Conservation (phyloP, 2,888 invertebrate genomes). For the Oscheius myriophilus region DNA sequence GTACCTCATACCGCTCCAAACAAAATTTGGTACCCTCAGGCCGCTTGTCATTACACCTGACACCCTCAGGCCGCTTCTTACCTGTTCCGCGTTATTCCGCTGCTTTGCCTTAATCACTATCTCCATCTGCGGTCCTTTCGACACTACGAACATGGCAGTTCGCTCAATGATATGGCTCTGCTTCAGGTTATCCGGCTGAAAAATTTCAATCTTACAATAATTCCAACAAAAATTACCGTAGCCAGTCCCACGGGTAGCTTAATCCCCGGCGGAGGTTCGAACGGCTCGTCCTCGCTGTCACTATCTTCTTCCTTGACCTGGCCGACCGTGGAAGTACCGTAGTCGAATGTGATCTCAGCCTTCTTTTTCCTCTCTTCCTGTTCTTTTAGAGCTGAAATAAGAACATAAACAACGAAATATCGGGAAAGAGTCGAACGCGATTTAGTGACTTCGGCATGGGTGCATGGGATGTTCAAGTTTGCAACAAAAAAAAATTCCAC, state of each 20-base stretch:
- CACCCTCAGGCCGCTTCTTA: conserved; percentile 1
- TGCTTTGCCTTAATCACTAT: conserved; percentile 97
- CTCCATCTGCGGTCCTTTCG: conserved; percentile 91
- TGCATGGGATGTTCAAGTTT: too few species aligned
- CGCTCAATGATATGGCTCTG: conserved; percentile 85
- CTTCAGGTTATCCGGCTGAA: conserved; percentile 61
- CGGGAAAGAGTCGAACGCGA: too few species aligned
- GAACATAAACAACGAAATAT: not conserved
- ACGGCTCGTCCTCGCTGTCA: conserved; percentile 76
- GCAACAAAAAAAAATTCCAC: too few species aligned
- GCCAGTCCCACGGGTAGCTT: conserved; percentile 81
- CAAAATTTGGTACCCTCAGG: too few species aligned
- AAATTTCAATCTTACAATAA: conserved; percentile 27
- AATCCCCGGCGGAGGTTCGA: conserved; percentile 80
- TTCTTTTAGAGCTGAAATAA: conserved; percentile 31
- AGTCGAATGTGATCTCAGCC: conserved; percentile 74
- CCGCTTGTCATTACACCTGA: too few species aligned
- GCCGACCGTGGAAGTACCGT: conserved; percentile 19
- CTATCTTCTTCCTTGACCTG: conserved; percentile 23
- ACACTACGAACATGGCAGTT: conserved; percentile 76
- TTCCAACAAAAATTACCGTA: conserved; percentile 64
- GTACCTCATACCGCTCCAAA: too few species aligned
- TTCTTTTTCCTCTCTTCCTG: conserved; percentile 75
- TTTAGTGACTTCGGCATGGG: too few species aligned
- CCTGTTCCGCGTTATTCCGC: conserved; percentile 70